Conservation (phyloP, 35 echinoderm and acorn worm species). For the Strongylocentrotus purpuratus region DNA sequence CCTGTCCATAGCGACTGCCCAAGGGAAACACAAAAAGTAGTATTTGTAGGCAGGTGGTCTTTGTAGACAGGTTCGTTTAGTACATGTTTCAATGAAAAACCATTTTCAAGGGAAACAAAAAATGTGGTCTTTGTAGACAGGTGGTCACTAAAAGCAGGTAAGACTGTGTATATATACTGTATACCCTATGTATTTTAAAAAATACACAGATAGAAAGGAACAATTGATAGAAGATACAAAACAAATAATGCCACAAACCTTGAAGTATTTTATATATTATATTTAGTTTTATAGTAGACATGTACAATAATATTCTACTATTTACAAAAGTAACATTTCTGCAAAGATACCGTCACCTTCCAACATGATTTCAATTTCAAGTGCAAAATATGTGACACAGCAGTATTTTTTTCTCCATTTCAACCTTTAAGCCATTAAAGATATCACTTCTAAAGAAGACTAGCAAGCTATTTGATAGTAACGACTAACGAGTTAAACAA, state of each 20-base stretch:
- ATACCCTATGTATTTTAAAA: too few species aligned
- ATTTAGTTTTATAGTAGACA: slow-evolving; percentile 17
- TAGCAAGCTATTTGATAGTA: neutral
- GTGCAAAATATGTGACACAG: neutral
- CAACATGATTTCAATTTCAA: neutral
- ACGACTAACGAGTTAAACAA: neutral
- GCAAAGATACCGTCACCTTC: neutral
- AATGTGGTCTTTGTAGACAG: too few species aligned
- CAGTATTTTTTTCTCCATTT: neutral
- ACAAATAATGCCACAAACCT: neutral
- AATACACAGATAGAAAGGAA: too few species aligned
- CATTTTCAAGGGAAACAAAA: too few species aligned
- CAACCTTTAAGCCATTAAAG: neutral
- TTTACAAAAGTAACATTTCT: neutral
- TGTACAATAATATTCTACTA: slow-evolving; percentile 13
- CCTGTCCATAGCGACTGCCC: too few species aligned
- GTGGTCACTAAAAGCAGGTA: too few species aligned
- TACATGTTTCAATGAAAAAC: too few species aligned
- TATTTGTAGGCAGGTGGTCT: too few species aligned
- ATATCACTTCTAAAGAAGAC: neutral
- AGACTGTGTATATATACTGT: too few species aligned
- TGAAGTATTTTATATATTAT: neutral
- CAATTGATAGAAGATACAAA: neutral
- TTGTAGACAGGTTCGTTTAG: too few species aligned
- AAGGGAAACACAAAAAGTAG: too few species aligned